A percentile compares a stretch with the other conserved stretches of the same genome.
phyloP scores from a whole-genome alignment of 23 tunicate genomes.

The Halocynthia roretzi region DNA sequence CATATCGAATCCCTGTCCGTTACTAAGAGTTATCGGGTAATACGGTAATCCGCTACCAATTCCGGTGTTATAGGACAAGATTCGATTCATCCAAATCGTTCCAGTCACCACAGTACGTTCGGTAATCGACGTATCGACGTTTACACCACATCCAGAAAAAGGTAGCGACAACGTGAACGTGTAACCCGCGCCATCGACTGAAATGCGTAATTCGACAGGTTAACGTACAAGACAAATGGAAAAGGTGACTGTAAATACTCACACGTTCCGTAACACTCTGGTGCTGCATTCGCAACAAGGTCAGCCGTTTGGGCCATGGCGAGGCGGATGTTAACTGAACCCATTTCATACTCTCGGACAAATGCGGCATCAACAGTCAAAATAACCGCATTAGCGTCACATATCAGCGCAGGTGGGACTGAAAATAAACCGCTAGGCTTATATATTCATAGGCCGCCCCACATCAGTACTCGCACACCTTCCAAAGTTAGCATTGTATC shows the following conservation, averaged over 20 bases:
- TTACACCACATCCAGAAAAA: slow-evolving; percentile 12
- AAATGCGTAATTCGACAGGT: background rate
- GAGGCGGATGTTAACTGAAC: background rate
- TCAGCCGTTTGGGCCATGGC: background rate
- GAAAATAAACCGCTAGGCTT: background rate
- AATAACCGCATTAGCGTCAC: background rate
- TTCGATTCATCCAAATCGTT: background rate
- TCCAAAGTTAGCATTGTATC: background rate
- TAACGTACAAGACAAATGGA: background rate
- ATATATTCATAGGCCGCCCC: no score
- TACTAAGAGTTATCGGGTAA: no score
- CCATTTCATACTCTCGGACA: background rate
- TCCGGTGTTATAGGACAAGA: background rate
- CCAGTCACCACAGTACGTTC: slow-evolving; percentile 7
- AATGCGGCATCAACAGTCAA: slow-evolving; percentile 2
- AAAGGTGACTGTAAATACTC: background rate
- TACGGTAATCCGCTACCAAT: no score
- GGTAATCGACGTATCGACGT: background rate
- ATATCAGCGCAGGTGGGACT: background rate
- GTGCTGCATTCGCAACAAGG: background rate
- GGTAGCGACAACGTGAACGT: slow-evolving; percentile 13
- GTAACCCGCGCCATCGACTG: background rate
- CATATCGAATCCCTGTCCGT: slow-evolving; percentile 9
- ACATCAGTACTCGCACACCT: no score
- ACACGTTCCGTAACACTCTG: background rate